phyloP scores from a whole-genome alignment of 2,888 invertebrate genomes.

The Drosophila sordidapex region DNA sequence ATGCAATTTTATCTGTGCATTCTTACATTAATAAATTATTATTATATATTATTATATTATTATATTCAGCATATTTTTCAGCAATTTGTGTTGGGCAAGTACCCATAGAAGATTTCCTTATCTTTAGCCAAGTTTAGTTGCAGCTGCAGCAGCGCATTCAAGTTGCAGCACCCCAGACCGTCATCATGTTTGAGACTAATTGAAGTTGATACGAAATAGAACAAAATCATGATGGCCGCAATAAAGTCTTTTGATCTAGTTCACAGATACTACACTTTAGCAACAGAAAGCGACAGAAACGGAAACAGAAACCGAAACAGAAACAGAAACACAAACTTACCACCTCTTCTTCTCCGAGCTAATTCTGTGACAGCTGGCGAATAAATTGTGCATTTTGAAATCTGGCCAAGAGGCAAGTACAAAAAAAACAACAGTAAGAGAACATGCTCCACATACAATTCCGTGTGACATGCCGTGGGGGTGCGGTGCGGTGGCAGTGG shows the following conservation, averaged over 20 bases:
- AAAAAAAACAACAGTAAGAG: constrained; percentile 16
- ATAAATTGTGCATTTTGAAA: constrained; percentile 54
- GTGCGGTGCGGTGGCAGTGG: not conserved
- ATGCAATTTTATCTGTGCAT: not conserved
- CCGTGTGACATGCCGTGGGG: constrained; percentile 27
- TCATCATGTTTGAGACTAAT: constrained; percentile 51
- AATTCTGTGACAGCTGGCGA: constrained; percentile 29
- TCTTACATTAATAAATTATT: no score
- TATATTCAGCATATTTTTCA: not conserved
- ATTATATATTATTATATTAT: no score
- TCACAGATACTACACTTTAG: constrained; percentile 28
- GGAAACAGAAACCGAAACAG: constrained; percentile 6
- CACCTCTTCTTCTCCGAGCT: constrained; percentile 29
- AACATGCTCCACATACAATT: constrained; percentile 54
- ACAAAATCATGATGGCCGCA: constrained; percentile 44
- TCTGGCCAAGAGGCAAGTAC: constrained; percentile 45
- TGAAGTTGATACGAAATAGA: constrained; percentile 50
- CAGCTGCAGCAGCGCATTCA: constrained; percentile 7
- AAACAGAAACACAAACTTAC: constrained; percentile 3
- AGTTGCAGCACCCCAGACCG: constrained; percentile 31
- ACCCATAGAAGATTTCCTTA: not conserved
- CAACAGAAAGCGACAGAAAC: constrained; percentile 3
- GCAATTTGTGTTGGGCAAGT: not conserved
- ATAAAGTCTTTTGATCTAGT: constrained; percentile 61
- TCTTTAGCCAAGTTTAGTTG: not conserved